Base-by-base conservation (phyloP, 2,797 vertebrate species). In the Enteromius fasciolatus region DNA sequence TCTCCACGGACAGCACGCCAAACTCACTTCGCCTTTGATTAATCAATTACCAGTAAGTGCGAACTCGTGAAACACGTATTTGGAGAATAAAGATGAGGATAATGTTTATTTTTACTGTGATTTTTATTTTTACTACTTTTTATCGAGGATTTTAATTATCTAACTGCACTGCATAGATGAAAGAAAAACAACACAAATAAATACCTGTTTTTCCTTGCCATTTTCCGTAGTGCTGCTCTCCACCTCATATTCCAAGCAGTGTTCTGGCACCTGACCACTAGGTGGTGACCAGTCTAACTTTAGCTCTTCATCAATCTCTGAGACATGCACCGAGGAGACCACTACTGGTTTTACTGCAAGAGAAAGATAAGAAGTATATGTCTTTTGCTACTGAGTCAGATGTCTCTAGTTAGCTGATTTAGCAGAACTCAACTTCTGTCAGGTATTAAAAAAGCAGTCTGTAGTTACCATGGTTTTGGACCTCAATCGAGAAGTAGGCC, bases 231-330 rank as follows among this genome's bases (percentile, higher is more conserved):
- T 78, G 36, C 0, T 81, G 28, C 86, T 86, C 66, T 93, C 88
- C 77, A 94, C 87, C 79, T 95, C 90, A 87, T 92, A 95, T 76
- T 93, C 90, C 1, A 95, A 83, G 74, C 94, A 95, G 3, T 90
- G 86, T 3, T 9, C 72, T 12, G 91, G 90, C 72, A 93, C 41
- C 1, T 3, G 86, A n/a, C 90, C 91, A 5, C 0, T 64, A 7
- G 92, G 90, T 63, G 61, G 8, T 0, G 77, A 87, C 94, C 94
- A 95, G 0, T 18, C 7, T 0, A 94, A 36, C 14, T 85, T 46
- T 41, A 94, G 48, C 63, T 82, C 48, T 2, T 0, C 25, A 52
- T 87, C 85, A n/a, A 81, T 85, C 33, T 83, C 54, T 41, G 64
- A 72, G 2, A 78, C 25, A 20, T 85, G 73, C 12, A 94, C 41